Base-by-base conservation (phyloP, 2,888 invertebrate genomes). In the Drosophila rubida region DNA sequence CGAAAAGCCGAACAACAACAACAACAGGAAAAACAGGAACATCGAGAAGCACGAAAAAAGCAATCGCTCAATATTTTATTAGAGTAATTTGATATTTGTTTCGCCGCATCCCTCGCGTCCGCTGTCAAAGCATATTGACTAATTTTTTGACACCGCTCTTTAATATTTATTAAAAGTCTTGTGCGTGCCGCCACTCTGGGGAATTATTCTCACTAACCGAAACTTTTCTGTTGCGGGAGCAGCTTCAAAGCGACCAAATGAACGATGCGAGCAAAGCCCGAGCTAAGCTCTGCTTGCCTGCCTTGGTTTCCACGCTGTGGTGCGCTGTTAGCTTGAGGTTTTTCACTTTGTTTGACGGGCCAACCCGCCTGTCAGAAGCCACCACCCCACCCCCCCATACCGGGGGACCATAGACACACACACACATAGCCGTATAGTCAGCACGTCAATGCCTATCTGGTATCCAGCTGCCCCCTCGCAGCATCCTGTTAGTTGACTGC, bases 81-180 rank as follows among this genome's bases (percentile, higher is more conserved):
- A 67, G 73, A 65, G 79, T 76, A 82, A 82, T 87, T 87, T 81
- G 63, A 87, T 82, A 84, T 82, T 78, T 73, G 46, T 50, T 22
- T 39, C 14, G 37, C 27, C 19, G 25, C 44, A 27, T 13, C 4
- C 11, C 22, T 2, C n/a, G 5, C 39, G 22, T 37, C 55, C 6
- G 9, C 23, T 8, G 23, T 7, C 22, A 11, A 14, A 54, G 30
- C 58, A 59, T 57, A 54, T 69, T 57, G 49, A 65, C 64, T 69
- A 64, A 64, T 64, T 63, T 67, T 62, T 67, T 66, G 74, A 66
- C 62, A 61, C 54, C 73, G 60, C 79, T 85, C 74, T 87, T 85
- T 85, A 85, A 82, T 87, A 82, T 82, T 82, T 82, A 82, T 82
- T 87, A 87, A 82, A 81, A 81, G 85, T 85, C 81, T 71, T 75